These are phyloP conservation scores for Thermophis baileyi DNA, from an alignment of 2,113 vertebrate genomes.

Conservation along the genomic window DNA sequence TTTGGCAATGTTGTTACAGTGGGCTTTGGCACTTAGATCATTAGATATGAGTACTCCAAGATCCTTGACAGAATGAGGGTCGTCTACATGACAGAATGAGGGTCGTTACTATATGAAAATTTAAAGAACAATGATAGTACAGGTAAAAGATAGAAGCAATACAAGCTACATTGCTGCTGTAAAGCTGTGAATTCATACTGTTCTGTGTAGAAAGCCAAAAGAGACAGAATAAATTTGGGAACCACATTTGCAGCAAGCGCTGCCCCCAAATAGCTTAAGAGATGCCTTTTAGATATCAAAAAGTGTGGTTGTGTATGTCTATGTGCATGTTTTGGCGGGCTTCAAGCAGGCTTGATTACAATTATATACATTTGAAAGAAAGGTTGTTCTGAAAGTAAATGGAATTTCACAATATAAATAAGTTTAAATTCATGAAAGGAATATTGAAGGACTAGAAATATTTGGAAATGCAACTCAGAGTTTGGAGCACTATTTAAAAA, in stretches of 20 bases:
- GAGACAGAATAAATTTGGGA: not conserved
- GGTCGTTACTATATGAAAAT: not conserved
- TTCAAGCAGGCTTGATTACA: not conserved
- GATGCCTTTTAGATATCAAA: not conserved
- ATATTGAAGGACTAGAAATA: slow-evolving; percentile 14
- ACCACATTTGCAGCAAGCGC: not conserved
- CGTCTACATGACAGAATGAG: too few relatives aligned
- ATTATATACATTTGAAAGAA: not conserved
- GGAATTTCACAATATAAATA: not conserved
- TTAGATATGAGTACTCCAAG: too few relatives aligned
- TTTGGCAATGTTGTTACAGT: too few relatives aligned
- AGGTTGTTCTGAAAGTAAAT: not conserved
- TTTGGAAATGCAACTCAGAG: not conserved
- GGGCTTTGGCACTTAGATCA: too few relatives aligned
- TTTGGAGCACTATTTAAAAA: not conserved
- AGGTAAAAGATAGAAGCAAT: not conserved
- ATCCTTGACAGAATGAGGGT: too few relatives aligned
- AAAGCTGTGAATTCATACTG: not conserved
- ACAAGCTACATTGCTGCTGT: not conserved
- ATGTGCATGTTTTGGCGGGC: not conserved
- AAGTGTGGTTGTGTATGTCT: not conserved
- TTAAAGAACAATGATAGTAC: not conserved
- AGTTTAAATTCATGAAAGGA: not conserved
- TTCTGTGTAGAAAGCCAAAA: not conserved
- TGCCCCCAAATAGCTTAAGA: not conserved